Evolutionary conservation across 2,113 vertebrate genomes (phyloP).

Genomic region (Eudyptes chrysolophus): DNA sequence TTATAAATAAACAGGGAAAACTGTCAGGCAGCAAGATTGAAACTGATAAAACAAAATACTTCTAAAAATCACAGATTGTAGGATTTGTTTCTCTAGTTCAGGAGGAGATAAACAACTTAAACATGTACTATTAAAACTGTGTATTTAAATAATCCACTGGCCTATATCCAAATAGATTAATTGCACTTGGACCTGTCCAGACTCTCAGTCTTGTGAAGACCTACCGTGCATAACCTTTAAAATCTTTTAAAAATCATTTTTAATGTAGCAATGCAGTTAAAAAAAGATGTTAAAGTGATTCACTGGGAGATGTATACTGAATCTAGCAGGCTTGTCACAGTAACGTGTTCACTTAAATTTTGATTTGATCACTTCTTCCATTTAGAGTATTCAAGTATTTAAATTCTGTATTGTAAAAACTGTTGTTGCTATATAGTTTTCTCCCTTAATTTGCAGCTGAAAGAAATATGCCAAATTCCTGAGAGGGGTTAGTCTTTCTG

Average conservation of each 20-base stretch:
- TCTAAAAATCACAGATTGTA: not conserved
- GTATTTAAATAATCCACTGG: not conserved
- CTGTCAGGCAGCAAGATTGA: not conserved
- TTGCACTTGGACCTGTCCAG: not conserved
- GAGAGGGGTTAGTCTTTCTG: not conserved
- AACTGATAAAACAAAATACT: not conserved
- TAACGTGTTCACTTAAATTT: not conserved
- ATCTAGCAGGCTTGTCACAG: not conserved
- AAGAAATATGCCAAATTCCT: not conserved
- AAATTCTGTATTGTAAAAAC: not conserved
- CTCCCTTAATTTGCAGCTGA: not conserved
- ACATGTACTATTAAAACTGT: not conserved
- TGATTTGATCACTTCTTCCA: not conserved
- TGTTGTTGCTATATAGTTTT: not conserved
- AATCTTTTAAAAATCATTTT: not conserved
- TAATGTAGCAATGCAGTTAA: not conserved
- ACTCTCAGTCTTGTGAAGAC: not conserved
- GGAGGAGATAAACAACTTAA: not conserved
- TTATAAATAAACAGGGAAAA: not conserved
- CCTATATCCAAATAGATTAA: not conserved
- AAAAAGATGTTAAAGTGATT: not conserved
- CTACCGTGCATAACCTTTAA: not conserved
- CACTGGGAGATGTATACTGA: not conserved
- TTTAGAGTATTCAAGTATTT: not conserved
- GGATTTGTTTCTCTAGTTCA: not conserved